Conservation (phyloP, 2,888 invertebrate genomes). For the Pachliopta kotzebuea region DNA sequence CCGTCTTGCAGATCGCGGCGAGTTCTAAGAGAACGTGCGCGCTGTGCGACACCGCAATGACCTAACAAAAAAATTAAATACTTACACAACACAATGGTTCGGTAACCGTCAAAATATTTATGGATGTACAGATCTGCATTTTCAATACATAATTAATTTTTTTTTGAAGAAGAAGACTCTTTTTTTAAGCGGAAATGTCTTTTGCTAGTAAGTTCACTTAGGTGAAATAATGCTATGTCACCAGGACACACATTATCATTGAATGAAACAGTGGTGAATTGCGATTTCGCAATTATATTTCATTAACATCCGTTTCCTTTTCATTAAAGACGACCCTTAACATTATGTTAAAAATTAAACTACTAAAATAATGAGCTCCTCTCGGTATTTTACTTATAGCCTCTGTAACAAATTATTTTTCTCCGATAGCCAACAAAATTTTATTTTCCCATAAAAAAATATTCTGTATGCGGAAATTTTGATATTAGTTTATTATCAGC, state of each 20-base stretch:
- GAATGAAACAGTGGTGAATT: no score
- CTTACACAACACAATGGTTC: background rate
- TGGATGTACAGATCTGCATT: background rate
- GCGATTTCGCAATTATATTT: no score
- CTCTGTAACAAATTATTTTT: no score
- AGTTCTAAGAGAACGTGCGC: slow-evolving; percentile 29
- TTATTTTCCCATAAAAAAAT: background rate
- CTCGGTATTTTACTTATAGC: no score
- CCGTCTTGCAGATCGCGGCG: slow-evolving; percentile 35
- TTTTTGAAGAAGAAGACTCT: no score
- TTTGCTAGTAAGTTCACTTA: background rate
- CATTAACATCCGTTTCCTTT: no score
- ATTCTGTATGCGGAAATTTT: background rate
- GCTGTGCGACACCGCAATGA: background rate
- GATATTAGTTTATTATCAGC: slow-evolving; percentile 28
- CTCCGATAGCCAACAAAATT: no score
- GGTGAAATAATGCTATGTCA: background rate
- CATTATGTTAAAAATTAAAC: no score
- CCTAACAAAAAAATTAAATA: slow-evolving; percentile 3
- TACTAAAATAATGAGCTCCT: no score
- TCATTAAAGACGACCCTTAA: no score
- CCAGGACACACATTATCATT: background rate
- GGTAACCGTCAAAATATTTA: slow-evolving; percentile 1
- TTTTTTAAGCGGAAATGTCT: no score
- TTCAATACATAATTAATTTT: background rate